phyloP scores from a whole-genome alignment of 2,797 vertebrate genomes.

The Gymnocypris eckloni region DNA sequence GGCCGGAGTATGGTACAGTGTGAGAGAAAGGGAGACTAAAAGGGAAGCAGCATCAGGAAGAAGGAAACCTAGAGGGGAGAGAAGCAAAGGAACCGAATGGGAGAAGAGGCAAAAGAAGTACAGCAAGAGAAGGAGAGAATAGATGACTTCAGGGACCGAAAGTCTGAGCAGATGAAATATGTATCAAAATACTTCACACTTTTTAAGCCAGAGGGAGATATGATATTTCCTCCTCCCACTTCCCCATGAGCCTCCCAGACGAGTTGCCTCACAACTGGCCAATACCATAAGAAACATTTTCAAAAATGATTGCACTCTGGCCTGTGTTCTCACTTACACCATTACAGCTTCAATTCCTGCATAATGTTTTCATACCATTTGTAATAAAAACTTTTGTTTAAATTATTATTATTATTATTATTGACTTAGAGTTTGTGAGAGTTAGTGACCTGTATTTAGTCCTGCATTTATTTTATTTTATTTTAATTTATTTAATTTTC shows the following conservation, averaged over 20 bases:
- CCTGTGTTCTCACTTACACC: conserved; percentile 42
- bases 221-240: conserved; percentile 56
- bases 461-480: neutral
- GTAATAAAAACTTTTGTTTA: neutral
- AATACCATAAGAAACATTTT: conserved; percentile 43
- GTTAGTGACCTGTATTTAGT: neutral
- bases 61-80: conserved; percentile 24
- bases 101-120: conserved; percentile 20
- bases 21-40: conserved; percentile 20
- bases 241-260: conserved; percentile 51
- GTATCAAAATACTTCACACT: conserved; percentile 61
- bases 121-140: conserved; percentile 44
- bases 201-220: conserved; percentile 56
- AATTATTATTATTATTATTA: neutral
- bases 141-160: conserved; percentile 55
- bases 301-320: conserved; percentile 46
- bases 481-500: too few relatives aligned
- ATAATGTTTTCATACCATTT: neutral
- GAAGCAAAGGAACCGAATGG: conserved; percentile 14
- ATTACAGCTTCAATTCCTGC: conserved; percentile 31
- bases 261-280: conserved; percentile 44
- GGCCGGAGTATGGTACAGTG: conserved; percentile 33
- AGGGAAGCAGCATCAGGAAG: conserved; percentile 37
- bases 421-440: neutral
- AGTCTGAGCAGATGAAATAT: conserved; percentile 60